Conservation (phyloP, 2,888 invertebrate genomes). For the Liodrosophila aerea region DNA sequence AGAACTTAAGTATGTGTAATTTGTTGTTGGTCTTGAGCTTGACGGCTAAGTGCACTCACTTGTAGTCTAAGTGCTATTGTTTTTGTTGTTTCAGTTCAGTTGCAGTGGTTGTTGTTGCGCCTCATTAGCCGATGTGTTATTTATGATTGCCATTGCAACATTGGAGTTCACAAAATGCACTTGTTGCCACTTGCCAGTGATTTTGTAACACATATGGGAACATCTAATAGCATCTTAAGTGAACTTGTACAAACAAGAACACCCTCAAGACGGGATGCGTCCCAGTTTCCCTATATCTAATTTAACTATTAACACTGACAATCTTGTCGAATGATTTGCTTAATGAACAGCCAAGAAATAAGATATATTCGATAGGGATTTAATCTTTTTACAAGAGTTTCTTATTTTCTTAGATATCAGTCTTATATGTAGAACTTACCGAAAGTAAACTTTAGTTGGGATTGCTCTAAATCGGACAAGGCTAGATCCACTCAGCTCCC, state of each 20-base stretch:
- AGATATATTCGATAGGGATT: slow-evolving; percentile 1
- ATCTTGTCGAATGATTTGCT: slow-evolving; percentile 13
- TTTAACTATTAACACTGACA: not conserved
- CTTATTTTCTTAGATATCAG: too few relatives aligned
- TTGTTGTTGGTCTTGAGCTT: slow-evolving; percentile 62
- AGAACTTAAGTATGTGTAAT: slow-evolving; percentile 51
- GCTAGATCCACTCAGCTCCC: too few relatives aligned
- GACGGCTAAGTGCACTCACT: slow-evolving; percentile 63
- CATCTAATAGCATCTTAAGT: slow-evolving; percentile 34
- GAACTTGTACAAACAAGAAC: slow-evolving; percentile 36
- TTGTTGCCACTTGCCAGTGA: slow-evolving; percentile 61
- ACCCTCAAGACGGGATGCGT: slow-evolving; percentile 15
- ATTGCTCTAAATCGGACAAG: too few relatives aligned
- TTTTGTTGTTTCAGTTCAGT: slow-evolving; percentile 17
- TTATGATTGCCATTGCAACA: slow-evolving; percentile 63
- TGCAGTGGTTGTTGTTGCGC: slow-evolving; percentile 26
- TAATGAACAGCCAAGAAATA: slow-evolving; percentile 9
- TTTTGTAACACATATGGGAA: slow-evolving; percentile 18
- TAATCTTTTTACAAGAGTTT: too few relatives aligned
- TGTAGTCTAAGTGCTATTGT: slow-evolving; percentile 53
- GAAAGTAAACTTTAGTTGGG: too few relatives aligned
- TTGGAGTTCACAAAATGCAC: slow-evolving; percentile 48
- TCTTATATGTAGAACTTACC: too few relatives aligned
- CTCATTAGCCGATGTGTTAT: slow-evolving; percentile 62
- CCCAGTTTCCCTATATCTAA: slow-evolving; percentile 16